These are phyloP conservation scores for Odontophorus gujanensis DNA, from an alignment of 2,113 vertebrate genomes.

Conservation along the genomic window DNA sequence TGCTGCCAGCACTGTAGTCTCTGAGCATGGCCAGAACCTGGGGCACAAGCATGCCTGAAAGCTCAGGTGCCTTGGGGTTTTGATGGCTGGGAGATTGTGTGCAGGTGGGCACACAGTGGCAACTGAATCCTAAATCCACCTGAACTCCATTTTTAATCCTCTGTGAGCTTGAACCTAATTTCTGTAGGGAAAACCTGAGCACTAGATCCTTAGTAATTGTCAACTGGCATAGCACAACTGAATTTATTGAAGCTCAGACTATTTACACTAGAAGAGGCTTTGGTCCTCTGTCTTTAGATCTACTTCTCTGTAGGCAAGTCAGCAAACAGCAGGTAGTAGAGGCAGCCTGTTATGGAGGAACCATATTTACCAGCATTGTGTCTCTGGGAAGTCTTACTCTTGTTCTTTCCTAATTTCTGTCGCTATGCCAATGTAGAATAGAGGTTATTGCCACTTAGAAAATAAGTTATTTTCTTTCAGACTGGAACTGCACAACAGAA, in stretches of 20 bases:
- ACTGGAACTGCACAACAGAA: not conserved
- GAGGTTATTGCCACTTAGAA: not conserved
- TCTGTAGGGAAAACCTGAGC: not conserved
- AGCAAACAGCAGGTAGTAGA: not conserved
- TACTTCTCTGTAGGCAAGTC: not conserved
- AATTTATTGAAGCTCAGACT: not conserved
- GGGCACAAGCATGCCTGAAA: not conserved
- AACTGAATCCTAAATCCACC: not conserved
- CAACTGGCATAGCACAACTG: not conserved
- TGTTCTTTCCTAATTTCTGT: not conserved
- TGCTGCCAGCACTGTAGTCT: accelerated
- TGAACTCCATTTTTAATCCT: not conserved
- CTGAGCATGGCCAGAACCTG: not conserved
- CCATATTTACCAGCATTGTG: not conserved
- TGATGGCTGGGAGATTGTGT: not conserved
- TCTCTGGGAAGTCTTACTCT: not conserved
- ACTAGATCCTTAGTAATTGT: not conserved
- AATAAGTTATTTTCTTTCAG: not conserved
- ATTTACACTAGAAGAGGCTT: not conserved
- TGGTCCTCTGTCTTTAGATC: not conserved
- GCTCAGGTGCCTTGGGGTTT: not conserved
- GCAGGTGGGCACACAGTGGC: not conserved
- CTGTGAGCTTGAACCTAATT: not conserved
- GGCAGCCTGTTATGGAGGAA: not conserved
- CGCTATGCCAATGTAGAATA: not conserved